Conservation (phyloP, 2,113 vertebrate species). For the Muscicapa adusta region DNA sequence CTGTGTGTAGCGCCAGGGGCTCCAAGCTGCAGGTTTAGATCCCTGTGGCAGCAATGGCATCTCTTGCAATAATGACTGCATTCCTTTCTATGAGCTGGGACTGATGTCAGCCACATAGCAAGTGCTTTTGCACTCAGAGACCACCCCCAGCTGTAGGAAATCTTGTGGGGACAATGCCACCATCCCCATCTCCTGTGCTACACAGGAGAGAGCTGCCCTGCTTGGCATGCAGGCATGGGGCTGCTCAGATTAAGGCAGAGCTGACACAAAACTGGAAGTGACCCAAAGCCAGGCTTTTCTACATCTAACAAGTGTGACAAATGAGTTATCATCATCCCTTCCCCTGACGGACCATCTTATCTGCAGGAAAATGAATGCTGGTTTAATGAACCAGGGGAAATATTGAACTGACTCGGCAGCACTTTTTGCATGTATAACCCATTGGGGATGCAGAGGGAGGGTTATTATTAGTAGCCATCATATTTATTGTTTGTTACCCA, state of each 20-base stretch:
- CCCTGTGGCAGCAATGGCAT: not conserved
- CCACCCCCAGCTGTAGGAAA: rapidly evolving
- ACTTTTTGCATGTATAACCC: not conserved
- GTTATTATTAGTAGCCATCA: not conserved
- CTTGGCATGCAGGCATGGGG: not conserved
- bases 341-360: not conserved
- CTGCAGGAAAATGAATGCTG: constrained; percentile 11
- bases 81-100: not conserved
- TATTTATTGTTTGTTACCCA: not conserved
- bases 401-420: not conserved
- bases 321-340: constrained; percentile 30
- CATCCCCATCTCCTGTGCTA: not conserved
- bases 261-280: constrained; percentile 27
- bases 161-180: not conserved
- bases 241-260: not conserved
- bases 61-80: not conserved
- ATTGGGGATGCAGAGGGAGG: not conserved
- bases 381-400: constrained; percentile 7
- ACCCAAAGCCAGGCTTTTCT: constrained; percentile 34
- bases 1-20: not conserved
- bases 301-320: constrained; percentile 48
- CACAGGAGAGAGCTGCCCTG: rapidly evolving
- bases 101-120: rapidly evolving
- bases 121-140: not conserved
- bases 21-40: not conserved